A percentile compares a stretch with the other conserved stretches of the same genome.
Conservation (phyloP, 1,140 invertebrate genomes). For the Steinernema feltiae region DNA sequence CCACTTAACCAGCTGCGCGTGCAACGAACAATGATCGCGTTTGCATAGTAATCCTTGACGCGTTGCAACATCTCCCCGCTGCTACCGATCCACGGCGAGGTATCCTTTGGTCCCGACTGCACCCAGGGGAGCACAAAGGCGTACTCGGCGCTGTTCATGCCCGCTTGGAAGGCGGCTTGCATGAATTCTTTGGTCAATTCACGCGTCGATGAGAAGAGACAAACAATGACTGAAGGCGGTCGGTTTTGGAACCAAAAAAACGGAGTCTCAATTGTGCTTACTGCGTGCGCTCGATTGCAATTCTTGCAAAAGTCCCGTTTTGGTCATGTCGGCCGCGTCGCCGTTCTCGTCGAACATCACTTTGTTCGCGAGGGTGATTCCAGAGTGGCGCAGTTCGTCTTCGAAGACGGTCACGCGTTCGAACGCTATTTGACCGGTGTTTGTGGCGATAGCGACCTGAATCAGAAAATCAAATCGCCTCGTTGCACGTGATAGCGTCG, state of each 20-base stretch:
- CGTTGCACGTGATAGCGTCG: too few relatives aligned
- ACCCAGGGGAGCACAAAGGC: constrained; percentile 54
- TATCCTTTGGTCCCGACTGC: constrained; percentile 42
- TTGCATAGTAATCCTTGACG: constrained; percentile 40
- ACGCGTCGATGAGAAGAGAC: constrained; percentile 53
- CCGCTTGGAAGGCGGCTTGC: constrained; percentile 42
- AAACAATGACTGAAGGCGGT: constrained; percentile 43
- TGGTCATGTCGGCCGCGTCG: constrained; percentile 50
- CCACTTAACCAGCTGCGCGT: constrained; percentile 15
- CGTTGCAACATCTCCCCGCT: constrained; percentile 45
- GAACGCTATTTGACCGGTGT: constrained; percentile 47
- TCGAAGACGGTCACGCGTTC: constrained; percentile 49
- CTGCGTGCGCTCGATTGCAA: constrained; percentile 48
- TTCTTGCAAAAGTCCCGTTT: constrained; percentile 42
- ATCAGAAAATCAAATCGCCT: constrained; percentile 12
- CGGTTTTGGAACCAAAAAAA: too few relatives aligned
- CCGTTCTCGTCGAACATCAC: constrained; percentile 50
- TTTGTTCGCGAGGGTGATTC: constrained; percentile 45
- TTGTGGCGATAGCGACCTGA: constrained; percentile 47
- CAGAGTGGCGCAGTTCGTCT: constrained; percentile 42
- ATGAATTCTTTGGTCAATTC: constrained; percentile 55
- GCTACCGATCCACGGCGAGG: constrained; percentile 55
- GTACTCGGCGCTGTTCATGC: constrained; percentile 53
- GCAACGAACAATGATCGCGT: constrained; percentile 47
- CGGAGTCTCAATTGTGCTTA: neutral